Evolutionary conservation across 1,140 invertebrate genomes (phyloP).

Genomic region (Conus ventricosus): DNA sequence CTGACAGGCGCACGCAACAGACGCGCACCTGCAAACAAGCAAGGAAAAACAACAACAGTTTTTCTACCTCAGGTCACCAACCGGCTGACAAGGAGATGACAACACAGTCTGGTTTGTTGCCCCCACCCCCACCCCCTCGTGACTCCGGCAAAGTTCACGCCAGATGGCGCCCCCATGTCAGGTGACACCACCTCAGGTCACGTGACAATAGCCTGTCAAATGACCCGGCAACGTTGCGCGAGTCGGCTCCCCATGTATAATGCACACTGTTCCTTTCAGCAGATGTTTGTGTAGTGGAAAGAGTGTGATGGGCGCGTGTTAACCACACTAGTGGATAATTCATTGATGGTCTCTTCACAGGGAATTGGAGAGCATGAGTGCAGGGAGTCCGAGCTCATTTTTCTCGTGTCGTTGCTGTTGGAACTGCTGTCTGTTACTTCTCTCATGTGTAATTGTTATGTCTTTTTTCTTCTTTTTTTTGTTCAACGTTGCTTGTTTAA

Average conservation of each 20-base stretch:
- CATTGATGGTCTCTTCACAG: background rate
- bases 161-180: background rate
- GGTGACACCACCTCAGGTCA: background rate
- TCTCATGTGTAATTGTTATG: too few relatives aligned
- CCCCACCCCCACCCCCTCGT: background rate
- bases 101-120: background rate
- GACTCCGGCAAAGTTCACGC: background rate
- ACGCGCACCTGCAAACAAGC: too few relatives aligned
- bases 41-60: background rate
- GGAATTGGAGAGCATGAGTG: too few relatives aligned
- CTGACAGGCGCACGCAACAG: too few relatives aligned
- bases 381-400: too few relatives aligned
- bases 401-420: too few relatives aligned
- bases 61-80: background rate
- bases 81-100: background rate
- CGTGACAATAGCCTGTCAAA: background rate
- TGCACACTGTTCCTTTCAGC: background rate
- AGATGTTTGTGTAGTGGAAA: background rate
- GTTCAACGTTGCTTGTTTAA: too few relatives aligned
- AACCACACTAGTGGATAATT: background rate
- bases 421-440: too few relatives aligned
- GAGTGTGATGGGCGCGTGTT: background rate
- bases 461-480: too few relatives aligned
- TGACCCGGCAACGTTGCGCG: background rate
- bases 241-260: background rate